Conservation (phyloP, 2,888 invertebrate species). For the Drosophila subsilvestris region DNA sequence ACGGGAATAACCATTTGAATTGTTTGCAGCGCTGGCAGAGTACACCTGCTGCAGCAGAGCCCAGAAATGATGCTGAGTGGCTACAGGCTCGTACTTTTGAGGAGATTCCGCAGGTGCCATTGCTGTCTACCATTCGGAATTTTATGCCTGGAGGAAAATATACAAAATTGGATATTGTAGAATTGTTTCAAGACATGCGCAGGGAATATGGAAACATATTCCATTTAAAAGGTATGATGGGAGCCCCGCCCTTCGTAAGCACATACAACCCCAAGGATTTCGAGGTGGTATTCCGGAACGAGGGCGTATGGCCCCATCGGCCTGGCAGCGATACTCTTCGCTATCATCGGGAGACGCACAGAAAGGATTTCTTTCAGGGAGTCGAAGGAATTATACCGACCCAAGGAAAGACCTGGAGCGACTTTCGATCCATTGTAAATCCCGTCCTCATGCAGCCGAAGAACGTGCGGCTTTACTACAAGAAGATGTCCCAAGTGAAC, state of each 20-base stretch:
- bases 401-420: slow-evolving; percentile 86
- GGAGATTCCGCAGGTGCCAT: slow-evolving; percentile 60
- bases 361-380: slow-evolving; percentile 65
- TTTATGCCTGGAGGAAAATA: slow-evolving; percentile 71
- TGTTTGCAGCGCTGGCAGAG: slow-evolving; percentile 57
- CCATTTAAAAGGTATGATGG: slow-evolving; percentile 80
- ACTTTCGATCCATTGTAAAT: slow-evolving; percentile 87
- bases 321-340: slow-evolving; percentile 81
- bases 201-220: slow-evolving; percentile 82
- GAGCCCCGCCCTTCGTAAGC: slow-evolving; percentile 73
- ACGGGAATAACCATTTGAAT: neutral
- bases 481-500: slow-evolving; percentile 85
- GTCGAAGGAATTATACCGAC: slow-evolving; percentile 66
- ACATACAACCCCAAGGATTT: slow-evolving; percentile 85
- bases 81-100: slow-evolving; percentile 62
- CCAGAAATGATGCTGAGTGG: slow-evolving; percentile 59
- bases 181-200: slow-evolving; percentile 52
- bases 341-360: slow-evolving; percentile 81
- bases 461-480: slow-evolving; percentile 85
- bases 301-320: slow-evolving; percentile 85
- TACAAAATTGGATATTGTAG: slow-evolving; percentile 47
- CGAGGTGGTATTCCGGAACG: slow-evolving; percentile 84
- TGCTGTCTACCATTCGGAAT: slow-evolving; percentile 38
- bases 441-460: slow-evolving; percentile 87
- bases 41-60: slow-evolving; percentile 26